These are phyloP conservation scores for Drosophila obscura DNA, from an alignment of 1,140 invertebrate species.

Conservation along the genomic window DNA sequence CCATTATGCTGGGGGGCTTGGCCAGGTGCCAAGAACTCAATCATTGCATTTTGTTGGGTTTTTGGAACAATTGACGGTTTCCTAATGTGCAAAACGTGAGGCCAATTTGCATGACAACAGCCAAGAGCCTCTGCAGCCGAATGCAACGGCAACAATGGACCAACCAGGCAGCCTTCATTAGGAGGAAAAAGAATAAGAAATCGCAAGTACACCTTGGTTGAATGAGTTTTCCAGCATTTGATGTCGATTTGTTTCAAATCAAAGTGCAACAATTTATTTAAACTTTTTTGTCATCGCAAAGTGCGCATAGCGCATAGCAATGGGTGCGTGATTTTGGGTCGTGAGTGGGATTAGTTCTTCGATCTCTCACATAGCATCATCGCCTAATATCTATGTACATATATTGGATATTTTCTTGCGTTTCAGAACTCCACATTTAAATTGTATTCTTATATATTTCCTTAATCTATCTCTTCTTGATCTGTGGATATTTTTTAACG, in stretches of 20 bases:
- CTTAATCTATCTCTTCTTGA: no score
- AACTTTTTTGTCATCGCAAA: conserved; percentile 25
- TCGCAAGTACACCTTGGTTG: conserved; percentile 1
- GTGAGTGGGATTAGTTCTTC: neutral
- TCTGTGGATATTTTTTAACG: no score
- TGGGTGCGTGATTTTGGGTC: conserved; percentile 3
- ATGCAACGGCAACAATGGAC: conserved; percentile 21
- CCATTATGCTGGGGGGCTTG: conserved; percentile 26
- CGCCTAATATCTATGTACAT: no score
- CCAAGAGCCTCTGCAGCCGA: conserved; percentile 6
- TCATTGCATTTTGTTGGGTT: conserved; percentile 40
- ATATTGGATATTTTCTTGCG: no score
- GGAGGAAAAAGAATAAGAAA: conserved; percentile 12
- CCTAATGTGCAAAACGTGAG: conserved; percentile 77
- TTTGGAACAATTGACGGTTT: conserved; percentile 53
- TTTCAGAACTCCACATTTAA: no score
- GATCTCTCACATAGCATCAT: no score
- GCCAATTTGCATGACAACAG: conserved; percentile 74
- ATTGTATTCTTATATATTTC: no score
- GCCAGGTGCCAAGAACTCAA: conserved; percentile 77
- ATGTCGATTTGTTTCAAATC: conserved; percentile 50
- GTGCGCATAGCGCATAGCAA: neutral
- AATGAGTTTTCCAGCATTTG: conserved; percentile 39
- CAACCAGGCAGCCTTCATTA: conserved; percentile 42
- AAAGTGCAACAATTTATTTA: conserved; percentile 46